Percentiles rank a stretch among this genome's conserved stretches.
phyloP scores from a whole-genome alignment of 2,113 vertebrate species.

The Dicentrarchus labrax region DNA sequence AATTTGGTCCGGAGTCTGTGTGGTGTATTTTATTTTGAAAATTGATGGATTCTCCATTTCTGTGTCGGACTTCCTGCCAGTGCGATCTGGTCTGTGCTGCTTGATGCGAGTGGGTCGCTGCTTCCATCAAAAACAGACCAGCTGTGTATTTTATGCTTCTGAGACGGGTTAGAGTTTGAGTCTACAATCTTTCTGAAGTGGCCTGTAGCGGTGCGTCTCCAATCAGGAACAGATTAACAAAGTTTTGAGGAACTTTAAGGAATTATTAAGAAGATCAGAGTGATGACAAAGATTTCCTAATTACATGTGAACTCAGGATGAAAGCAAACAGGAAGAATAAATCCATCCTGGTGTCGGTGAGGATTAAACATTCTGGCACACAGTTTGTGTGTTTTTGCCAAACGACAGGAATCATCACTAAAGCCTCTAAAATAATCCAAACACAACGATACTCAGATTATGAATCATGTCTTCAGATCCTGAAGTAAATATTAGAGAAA shows the following conservation, averaged over 20 bases:
- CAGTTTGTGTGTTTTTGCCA: conserved; percentile 44
- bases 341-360: conserved; percentile 11
- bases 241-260: conserved; percentile 24
- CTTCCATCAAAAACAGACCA: no score
- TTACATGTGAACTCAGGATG: background rate
- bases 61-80: no score
- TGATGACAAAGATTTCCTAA: conserved; percentile 1
- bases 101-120: no score
- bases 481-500: conserved; percentile 37
- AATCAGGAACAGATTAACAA: background rate
- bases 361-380: conserved; percentile 53
- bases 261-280: conserved; percentile 26
- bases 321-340: conserved; percentile 7
- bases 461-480: background rate
- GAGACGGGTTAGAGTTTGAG: no score
- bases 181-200: no score
- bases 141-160: no score
- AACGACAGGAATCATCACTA: conserved; percentile 24
- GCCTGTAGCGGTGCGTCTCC: no score
- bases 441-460: conserved; percentile 21
- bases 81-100: no score
- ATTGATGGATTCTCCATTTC: no score
- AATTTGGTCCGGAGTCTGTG: no score
- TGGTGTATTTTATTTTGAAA: no score
- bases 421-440: conserved; percentile 55